Conservation (phyloP, 2,113 vertebrate species). For the Calidris pygmaea region DNA sequence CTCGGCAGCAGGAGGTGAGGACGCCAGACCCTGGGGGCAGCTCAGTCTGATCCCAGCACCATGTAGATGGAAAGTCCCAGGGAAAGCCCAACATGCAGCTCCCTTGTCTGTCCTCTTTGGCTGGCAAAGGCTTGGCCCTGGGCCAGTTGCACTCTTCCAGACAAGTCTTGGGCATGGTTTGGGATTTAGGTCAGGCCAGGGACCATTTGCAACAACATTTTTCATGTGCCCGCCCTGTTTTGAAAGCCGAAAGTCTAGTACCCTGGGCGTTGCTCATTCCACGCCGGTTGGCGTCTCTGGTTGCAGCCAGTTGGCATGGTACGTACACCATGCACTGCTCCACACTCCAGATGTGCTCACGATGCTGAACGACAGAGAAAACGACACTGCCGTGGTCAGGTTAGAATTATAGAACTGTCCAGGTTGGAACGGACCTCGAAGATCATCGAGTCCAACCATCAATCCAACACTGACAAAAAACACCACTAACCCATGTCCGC, state of each 20-base stretch:
- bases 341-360: rapidly evolving
- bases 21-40: neutral
- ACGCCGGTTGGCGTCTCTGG: rapidly evolving
- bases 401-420: neutral
- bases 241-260: neutral
- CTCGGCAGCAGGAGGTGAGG: neutral
- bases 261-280: neutral
- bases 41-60: neutral
- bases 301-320: rapidly evolving
- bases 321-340: rapidly evolving
- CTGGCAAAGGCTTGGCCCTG: neutral
- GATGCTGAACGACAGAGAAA: neutral
- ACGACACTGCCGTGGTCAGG: neutral
- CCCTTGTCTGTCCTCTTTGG: rapidly evolving
- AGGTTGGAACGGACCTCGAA: too few species aligned
- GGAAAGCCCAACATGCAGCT: neutral
- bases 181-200: neutral
- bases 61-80: neutral
- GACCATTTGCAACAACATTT: neutral
- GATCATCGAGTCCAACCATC: too few species aligned
- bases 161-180: neutral
- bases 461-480: too few species aligned
- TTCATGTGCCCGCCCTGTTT: neutral
- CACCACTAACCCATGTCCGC: too few species aligned
- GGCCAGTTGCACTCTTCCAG: neutral